Conservation (phyloP, 92 coral and sea anemone genomes). For the Phenganax stokvisi region DNA sequence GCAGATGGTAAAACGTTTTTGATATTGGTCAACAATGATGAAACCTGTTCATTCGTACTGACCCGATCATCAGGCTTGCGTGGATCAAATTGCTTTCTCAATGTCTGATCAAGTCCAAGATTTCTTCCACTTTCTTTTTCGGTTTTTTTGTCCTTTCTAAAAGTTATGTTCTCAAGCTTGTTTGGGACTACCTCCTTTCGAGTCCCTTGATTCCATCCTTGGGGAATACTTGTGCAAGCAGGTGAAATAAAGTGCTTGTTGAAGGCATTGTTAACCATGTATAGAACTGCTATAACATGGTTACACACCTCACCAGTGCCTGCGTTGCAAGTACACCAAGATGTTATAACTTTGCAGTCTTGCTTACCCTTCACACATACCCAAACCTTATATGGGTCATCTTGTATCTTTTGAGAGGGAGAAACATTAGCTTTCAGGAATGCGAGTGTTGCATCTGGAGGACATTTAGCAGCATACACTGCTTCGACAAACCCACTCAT, state of each 20-base stretch:
- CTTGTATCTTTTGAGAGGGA: constrained; percentile 18
- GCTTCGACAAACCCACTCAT: constrained; percentile 41
- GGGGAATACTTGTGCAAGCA: constrained; percentile 42
- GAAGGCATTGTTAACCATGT: constrained; percentile 16
- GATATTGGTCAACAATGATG: constrained; percentile 29
- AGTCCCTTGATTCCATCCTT: constrained; percentile 41
- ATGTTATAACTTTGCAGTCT: constrained; percentile 2
- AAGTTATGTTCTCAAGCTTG: constrained; percentile 29
- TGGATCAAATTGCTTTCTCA: background rate
- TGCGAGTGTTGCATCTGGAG: background rate
- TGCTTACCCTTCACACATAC: background rate
- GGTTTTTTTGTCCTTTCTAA: constrained; percentile 37
- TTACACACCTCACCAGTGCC: constrained; percentile 39
- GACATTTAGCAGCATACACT: constrained; percentile 9
- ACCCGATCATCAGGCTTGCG: background rate
- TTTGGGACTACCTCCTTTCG: constrained; percentile 35
- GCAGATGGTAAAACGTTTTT: constrained; percentile 36
- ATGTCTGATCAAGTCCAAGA: constrained; percentile 4
- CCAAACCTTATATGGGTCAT: constrained; percentile 23
- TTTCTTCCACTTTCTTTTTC: constrained; percentile 11
- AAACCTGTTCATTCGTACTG: constrained; percentile 20
- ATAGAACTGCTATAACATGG: constrained; percentile 28
- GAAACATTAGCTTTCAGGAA: constrained; percentile 33
- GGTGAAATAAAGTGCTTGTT: constrained; percentile 28
- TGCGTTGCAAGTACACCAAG: constrained; percentile 38